Evolutionary conservation across 2,113 vertebrate genomes (phyloP).

Genomic region (Ageneiosus marmoratus): DNA sequence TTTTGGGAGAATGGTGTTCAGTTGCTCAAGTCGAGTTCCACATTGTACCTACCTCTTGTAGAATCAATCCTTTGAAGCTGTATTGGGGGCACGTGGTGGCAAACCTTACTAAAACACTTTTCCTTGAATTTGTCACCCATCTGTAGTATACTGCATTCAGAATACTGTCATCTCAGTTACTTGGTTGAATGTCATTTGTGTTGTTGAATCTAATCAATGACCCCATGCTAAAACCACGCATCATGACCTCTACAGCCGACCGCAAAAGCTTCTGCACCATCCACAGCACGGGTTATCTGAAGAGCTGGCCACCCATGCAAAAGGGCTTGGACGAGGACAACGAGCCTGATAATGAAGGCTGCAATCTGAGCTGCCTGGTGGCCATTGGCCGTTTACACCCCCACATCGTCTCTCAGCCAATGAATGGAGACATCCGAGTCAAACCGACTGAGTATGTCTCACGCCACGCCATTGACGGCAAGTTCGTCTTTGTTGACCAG

Average conservation of each 20-base stretch:
- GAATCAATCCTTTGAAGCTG: too few species aligned
- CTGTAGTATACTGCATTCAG: background rate
- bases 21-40: too few species aligned
- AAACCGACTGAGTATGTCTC: constrained; percentile 97
- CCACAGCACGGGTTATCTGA: constrained; percentile 97
- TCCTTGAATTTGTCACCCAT: too few species aligned
- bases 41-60: too few species aligned
- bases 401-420: constrained; percentile 88
- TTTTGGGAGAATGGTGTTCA: too few species aligned
- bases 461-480: constrained; percentile 94
- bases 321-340: constrained; percentile 97
- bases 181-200: too few species aligned
- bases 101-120: too few species aligned
- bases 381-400: constrained; percentile 95
- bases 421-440: constrained; percentile 89
- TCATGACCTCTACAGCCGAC: constrained; percentile 76
- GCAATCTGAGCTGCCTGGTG: constrained; percentile 96
- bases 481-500: constrained; percentile 98
- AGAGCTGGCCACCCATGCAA: constrained; percentile 98
- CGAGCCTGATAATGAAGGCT: constrained; percentile 94
- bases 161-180: background rate
- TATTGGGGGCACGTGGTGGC: too few species aligned
- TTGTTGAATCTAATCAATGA: background rate
- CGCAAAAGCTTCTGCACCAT: constrained; percentile 99
- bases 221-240: background rate